Evolutionary conservation across 2,113 vertebrate genomes (phyloP).

Genomic region (Dasyornis broadbenti): DNA sequence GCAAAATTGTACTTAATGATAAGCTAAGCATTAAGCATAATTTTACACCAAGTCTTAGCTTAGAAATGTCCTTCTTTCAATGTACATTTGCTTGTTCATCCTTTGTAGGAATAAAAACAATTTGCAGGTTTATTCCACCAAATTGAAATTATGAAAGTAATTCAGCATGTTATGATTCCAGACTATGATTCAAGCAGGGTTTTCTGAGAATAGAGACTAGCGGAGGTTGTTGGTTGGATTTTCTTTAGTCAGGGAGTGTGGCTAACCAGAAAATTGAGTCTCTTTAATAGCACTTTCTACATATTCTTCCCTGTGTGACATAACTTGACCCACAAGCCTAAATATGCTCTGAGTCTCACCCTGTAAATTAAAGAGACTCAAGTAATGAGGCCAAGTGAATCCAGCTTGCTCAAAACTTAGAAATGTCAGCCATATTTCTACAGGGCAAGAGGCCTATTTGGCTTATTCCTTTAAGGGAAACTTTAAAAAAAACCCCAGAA

Average conservation of each 20-base stretch:
- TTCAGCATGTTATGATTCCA: neutral
- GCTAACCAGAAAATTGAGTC: neutral
- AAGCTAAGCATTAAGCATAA: neutral
- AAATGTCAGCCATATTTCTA: neutral
- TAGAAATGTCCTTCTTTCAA: neutral
- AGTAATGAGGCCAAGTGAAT: neutral
- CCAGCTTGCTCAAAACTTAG: rapidly evolving
- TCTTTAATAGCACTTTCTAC: neutral
- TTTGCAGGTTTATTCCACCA: neutral
- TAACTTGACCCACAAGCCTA: neutral
- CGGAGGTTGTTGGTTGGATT: neutral
- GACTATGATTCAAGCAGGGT: neutral
- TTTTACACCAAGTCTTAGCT: neutral
- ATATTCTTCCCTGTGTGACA: neutral
- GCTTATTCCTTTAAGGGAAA: neutral
- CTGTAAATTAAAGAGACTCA: neutral
- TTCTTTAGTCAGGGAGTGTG: neutral
- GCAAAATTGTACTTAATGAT: neutral
- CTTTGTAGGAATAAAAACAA: neutral
- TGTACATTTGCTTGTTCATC: neutral
- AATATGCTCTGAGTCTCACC: neutral
- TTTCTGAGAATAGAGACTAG: neutral
- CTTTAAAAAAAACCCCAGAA: rapidly evolving
- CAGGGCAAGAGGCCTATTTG: neutral
- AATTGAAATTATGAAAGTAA: neutral